Evolutionary conservation across 35 echinoderm and acorn worm species (phyloP).

Genomic region (Apostichopus californicus): DNA sequence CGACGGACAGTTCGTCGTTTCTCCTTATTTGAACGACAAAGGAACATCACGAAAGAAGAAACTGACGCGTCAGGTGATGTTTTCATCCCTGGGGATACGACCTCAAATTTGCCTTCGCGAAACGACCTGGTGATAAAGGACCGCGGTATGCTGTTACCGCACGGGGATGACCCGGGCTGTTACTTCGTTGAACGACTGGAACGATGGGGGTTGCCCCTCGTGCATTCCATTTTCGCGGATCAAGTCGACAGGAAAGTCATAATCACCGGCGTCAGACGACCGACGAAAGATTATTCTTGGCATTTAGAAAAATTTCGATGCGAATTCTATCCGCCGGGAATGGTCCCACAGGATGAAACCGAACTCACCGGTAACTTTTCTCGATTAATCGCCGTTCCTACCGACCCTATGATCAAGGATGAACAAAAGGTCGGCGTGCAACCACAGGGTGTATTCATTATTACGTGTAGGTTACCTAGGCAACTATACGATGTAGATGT

Average conservation of each 20-base stretch:
- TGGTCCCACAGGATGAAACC: neutral
- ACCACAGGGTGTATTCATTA: constrained; percentile 78
- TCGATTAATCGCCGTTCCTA: constrained; percentile 11
- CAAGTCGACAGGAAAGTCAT: constrained; percentile 64
- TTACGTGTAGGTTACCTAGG: constrained; percentile 70
- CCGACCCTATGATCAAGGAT: constrained; percentile 75
- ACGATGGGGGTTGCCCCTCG: constrained; percentile 61
- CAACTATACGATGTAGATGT: constrained; percentile 28
- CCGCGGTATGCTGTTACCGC: neutral
- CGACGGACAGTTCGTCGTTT: constrained; percentile 9
- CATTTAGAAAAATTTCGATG: constrained; percentile 68
- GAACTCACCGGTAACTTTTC: constrained; percentile 1
- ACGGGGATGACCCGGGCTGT: constrained; percentile 49
- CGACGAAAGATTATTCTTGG: constrained; percentile 65
- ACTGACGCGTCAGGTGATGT: neutral
- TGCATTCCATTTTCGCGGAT: constrained; percentile 88
- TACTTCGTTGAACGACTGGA: constrained; percentile 43
- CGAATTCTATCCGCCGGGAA: constrained; percentile 60
- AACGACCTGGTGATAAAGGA: neutral
- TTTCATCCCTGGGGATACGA: neutral
- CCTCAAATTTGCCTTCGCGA: neutral
- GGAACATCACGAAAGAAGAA: neutral
- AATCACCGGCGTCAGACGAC: constrained; percentile 62
- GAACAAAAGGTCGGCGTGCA: constrained; percentile 71
- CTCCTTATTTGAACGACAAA: neutral